These are phyloP conservation scores for Hydrotaea diabolus DNA, from an alignment of 2,888 invertebrate genomes.

Conservation along the genomic window DNA sequence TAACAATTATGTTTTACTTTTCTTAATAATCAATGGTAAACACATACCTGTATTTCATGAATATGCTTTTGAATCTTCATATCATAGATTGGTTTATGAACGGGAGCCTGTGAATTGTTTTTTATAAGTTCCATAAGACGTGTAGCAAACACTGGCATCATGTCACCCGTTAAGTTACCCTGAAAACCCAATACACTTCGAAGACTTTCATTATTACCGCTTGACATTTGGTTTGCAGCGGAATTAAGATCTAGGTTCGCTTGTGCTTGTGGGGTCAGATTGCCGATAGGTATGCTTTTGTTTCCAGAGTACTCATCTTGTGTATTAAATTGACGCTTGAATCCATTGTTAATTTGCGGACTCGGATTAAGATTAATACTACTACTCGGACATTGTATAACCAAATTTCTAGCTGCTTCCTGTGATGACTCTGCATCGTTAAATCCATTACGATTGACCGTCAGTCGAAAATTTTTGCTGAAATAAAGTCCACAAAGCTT, in stretches of 20 bases:
- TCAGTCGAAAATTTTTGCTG: conserved; percentile 69
- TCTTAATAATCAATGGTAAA: background rate
- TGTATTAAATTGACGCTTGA: conserved; percentile 33
- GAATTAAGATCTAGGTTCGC: conserved; percentile 52
- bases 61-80: conserved; percentile 74
- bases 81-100: conserved; percentile 72
- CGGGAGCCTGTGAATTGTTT: conserved; percentile 64
- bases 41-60: conserved; percentile 73
- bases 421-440: background rate
- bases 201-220: conserved; percentile 60
- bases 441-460: conserved; percentile 49
- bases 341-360: conserved; percentile 45
- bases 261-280: conserved; percentile 56
- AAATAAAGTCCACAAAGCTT: conserved; percentile 11
- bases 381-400: conserved; percentile 67
- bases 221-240: background rate
- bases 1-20: background rate
- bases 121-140: conserved; percentile 71
- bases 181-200: conserved; percentile 56
- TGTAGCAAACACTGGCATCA: conserved; percentile 71
- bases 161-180: conserved; percentile 68
- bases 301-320: background rate
- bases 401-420: conserved; percentile 59
- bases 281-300: conserved; percentile 53
- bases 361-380: conserved; percentile 29